Percentiles rank a stretch among this genome's conserved stretches.
These are phyloP conservation scores for Platycnemis pennipes DNA, from an alignment of 2,888 invertebrate species.

Conservation along the genomic window DNA sequence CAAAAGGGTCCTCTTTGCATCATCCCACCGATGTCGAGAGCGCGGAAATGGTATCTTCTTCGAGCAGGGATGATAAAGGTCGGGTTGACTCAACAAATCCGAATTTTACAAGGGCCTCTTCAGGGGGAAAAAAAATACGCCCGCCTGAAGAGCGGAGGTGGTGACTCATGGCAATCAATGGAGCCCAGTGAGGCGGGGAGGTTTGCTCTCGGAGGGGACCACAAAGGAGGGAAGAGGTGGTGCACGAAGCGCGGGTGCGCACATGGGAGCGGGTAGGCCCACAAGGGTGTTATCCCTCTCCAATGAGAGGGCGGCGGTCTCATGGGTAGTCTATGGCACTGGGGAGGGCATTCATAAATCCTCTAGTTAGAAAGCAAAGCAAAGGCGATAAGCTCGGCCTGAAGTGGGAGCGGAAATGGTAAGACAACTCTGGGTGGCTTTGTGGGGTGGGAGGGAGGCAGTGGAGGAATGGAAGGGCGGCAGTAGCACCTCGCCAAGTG, in stretches of 20 bases:
- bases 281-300: background rate
- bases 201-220: background rate
- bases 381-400: slow-evolving; percentile 46
- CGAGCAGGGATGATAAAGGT: slow-evolving; percentile 8
- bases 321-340: background rate
- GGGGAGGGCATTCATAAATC: background rate
- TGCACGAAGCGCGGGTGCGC: background rate
- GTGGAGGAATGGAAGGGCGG: background rate
- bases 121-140: background rate
- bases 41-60: background rate
- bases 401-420: slow-evolving; percentile 43
- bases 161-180: slow-evolving; percentile 4
- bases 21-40: background rate
- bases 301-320: background rate
- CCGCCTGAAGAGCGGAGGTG: background rate
- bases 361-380: background rate
- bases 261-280: background rate
- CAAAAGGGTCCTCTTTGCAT: background rate
- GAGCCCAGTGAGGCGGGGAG: background rate
- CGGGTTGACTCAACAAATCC: slow-evolving; percentile 28
- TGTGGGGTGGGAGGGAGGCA: background rate
- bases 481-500: slow-evolving; percentile 38
- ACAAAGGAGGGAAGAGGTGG: background rate
- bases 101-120: background rate
- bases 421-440: background rate